Percentiles rank a stretch among this genome's conserved stretches.
These are phyloP conservation scores for Eumaeus atala DNA, from an alignment of 1,140 invertebrate species.

Conservation along the genomic window DNA sequence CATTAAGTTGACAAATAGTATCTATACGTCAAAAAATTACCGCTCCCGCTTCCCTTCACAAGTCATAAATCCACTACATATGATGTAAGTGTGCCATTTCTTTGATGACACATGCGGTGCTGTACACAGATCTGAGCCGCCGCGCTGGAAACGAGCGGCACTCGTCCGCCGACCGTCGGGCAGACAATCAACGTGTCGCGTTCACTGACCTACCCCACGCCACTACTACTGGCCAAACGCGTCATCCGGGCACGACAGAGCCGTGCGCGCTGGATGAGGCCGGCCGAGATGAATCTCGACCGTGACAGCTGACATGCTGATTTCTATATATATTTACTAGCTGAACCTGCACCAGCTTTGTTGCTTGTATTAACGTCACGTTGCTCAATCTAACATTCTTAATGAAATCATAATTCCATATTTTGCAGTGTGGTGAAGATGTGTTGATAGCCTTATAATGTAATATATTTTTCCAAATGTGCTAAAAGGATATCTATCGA, in stretches of 20 bases:
- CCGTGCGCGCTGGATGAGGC: background rate
- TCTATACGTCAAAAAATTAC: background rate
- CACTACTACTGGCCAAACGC: conserved; percentile 43
- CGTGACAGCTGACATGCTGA: background rate
- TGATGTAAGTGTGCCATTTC: background rate
- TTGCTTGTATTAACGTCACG: no score
- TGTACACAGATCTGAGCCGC: conserved; percentile 2
- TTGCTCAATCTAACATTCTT: background rate
- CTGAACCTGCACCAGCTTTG: background rate
- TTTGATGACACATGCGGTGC: background rate
- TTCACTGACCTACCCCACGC: conserved; percentile 58
- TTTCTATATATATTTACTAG: background rate
- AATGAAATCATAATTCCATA: background rate
- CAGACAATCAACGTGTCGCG: conserved; percentile 41
- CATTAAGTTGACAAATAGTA: background rate
- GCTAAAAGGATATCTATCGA: no score
- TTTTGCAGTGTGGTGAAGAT: no score
- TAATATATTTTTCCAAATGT: no score
- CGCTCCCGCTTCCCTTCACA: no score
- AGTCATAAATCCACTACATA: no score
- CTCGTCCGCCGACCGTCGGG: conserved; percentile 23
- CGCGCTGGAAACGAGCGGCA: conserved; percentile 23
- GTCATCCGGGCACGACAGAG: conserved; percentile 32
- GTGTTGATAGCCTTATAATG: no score
- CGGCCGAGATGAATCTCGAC: background rate